Evolutionary conservation across 2,888 invertebrate genomes (phyloP).

Genomic region (Tetheella fluctuosa): DNA sequence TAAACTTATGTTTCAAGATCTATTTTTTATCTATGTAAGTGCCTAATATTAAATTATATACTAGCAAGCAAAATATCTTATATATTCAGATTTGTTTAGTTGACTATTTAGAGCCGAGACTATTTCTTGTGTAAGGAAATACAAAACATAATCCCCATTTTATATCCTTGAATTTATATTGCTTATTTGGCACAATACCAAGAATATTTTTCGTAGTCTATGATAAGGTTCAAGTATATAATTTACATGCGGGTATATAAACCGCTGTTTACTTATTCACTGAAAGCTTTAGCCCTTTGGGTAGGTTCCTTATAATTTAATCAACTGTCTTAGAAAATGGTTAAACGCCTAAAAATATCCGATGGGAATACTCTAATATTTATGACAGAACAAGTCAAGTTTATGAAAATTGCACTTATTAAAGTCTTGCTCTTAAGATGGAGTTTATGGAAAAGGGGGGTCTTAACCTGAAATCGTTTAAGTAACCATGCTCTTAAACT

Average conservation of each 20-base stretch:
- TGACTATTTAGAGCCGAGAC: conserved; percentile 2
- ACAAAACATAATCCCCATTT: not conserved
- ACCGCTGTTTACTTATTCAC: conserved; percentile 2
- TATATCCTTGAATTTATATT: conserved; percentile 9
- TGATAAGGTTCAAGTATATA: not conserved
- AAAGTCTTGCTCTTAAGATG: not conserved
- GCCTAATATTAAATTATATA: too few species aligned
- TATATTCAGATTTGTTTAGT: not conserved
- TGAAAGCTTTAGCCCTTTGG: conserved; percentile 1
- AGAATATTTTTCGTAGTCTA: not conserved
- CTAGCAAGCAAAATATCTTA: too few species aligned
- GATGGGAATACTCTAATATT: not conserved
- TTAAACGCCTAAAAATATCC: not conserved
- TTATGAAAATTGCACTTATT: not conserved
- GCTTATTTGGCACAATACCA: not conserved
- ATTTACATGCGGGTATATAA: not conserved
- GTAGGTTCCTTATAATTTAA: not conserved
- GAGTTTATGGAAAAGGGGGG: not conserved
- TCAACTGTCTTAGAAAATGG: not conserved
- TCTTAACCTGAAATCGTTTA: conserved; percentile 9
- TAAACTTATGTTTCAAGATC: too few species aligned
- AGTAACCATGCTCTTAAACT: conserved; percentile 4
- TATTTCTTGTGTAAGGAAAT: conserved; percentile 7
- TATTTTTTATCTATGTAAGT: too few species aligned
- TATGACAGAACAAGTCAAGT: not conserved